These are phyloP conservation scores for Callipepla squamata DNA, from an alignment of 2,113 vertebrate species.

Conservation along the genomic window DNA sequence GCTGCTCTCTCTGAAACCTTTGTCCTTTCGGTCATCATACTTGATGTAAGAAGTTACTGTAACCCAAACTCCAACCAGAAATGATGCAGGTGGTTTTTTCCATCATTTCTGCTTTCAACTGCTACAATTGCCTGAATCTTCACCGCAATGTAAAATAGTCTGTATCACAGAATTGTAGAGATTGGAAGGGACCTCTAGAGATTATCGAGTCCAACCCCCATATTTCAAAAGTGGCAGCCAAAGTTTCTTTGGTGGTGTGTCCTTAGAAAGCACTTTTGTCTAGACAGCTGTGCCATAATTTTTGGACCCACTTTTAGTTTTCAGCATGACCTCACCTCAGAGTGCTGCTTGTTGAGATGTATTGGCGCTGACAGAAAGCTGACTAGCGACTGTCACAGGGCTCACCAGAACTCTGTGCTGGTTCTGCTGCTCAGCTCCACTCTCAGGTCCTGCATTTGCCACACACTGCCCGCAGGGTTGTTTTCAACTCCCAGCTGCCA, in stretches of 20 bases:
- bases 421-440: not conserved
- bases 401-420: conserved; percentile 3
- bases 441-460: not conserved
- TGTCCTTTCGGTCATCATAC: not conserved
- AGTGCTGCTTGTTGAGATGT: not conserved
- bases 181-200: too few relatives aligned
- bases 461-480: not conserved
- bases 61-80: not conserved
- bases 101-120: not conserved
- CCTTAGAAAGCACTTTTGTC: not conserved
- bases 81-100: not conserved
- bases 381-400: not conserved
- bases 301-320: not conserved
- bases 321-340: not conserved
- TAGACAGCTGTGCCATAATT: not conserved
- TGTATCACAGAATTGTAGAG: not conserved
- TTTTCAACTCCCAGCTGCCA: conserved; percentile 40
- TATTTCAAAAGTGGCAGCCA: not conserved
- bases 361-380: not conserved
- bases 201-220: too few relatives aligned
- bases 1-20: not conserved
- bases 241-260: not conserved
- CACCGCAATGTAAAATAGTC: not conserved
- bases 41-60: not conserved
- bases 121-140: not conserved